Base-by-base conservation (phyloP, 2,797 vertebrate species). In the Garrulus glandarius region DNA sequence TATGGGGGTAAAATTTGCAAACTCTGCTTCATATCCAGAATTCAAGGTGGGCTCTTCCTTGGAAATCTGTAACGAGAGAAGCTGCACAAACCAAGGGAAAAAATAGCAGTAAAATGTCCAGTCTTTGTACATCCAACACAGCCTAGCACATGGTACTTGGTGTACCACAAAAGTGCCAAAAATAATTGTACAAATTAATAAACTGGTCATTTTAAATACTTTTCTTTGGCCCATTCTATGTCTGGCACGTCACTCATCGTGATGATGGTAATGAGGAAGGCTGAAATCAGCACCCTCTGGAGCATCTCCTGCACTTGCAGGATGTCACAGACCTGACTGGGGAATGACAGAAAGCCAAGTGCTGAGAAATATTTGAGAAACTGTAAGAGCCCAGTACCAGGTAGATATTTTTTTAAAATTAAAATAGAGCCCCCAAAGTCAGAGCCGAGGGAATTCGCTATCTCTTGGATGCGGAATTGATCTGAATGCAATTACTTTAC, bases 401-500 rank as follows among this genome's bases (percentile, higher is more conserved):
- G 67, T 21, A 91, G 82, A 19, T 27, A 8, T 47, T 10, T 34
- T 32, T 37, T 37, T 7, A 10, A 30, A 68, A 77, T 75, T 43
- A 89, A 92, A 95, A 71, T 3, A 13, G 10, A 89, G 29, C 18
- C 36, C 69, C 87, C 57, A 23, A 30, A 96, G 75, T 49, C 65
- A 71, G 15, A 65, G 89, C 65, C 46, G 4, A 69, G 91, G 87
- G 89, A 95, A 89, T 69, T 77, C 2, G 0, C 78, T 6, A 1
- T 46, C 83, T 64, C 93, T 61, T 15, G 53, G 81, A 89, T 0
- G 30, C 22, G 46, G 56, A 91, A 92, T 76, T 89, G 93, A 95
- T 85, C 86, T 68, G 81, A 95, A 91, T 47, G 50, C 91, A 95
- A 92, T 92, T 50, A 80, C 86, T 94, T 89, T 4, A 60, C 81